phyloP scores from a whole-genome alignment of 2,888 invertebrate genomes.

The Tryphoninae sp. region DNA sequence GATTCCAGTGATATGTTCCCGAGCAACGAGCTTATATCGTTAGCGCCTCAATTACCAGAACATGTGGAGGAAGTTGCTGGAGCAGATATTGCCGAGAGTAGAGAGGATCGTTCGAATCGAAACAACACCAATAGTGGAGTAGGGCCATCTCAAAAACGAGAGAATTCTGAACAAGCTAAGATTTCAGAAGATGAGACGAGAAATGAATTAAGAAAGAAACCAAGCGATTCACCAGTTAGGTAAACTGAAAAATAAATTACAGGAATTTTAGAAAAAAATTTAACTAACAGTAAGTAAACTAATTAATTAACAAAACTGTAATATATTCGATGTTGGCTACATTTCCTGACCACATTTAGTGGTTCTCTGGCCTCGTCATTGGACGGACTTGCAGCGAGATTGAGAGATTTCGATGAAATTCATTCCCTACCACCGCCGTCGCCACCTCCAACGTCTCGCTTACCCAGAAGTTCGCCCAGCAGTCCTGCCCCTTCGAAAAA shows the following conservation, averaged over 20 bases:
- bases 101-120: slow-evolving; percentile 53
- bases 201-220: slow-evolving; percentile 55
- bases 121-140: slow-evolving; percentile 48
- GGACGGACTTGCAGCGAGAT: slow-evolving; percentile 77
- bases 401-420: slow-evolving; percentile 79
- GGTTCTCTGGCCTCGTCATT: slow-evolving; percentile 78
- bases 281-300: too few species aligned
- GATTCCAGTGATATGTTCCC: slow-evolving; percentile 92
- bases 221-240: slow-evolving; percentile 73
- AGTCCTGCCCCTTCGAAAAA: slow-evolving; percentile 89
- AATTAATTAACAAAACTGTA: too few species aligned
- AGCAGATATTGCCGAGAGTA: slow-evolving; percentile 40
- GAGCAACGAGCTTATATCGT: slow-evolving; percentile 81
- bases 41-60: slow-evolving; percentile 74
- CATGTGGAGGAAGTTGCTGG: slow-evolving; percentile 73
- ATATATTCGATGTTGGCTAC: background rate
- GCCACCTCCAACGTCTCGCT: slow-evolving; percentile 81
- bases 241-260: slow-evolving; percentile 58
- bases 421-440: slow-evolving; percentile 80
- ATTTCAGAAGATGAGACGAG: slow-evolving; percentile 53
- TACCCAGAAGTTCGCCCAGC: slow-evolving; percentile 90
- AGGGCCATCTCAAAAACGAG: slow-evolving; percentile 9
- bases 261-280: background rate
- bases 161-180: slow-evolving; percentile 42
- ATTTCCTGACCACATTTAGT: slow-evolving; percentile 69